Conservation (phyloP, 1,140 invertebrate species). For the Lucilia cuprina region DNA sequence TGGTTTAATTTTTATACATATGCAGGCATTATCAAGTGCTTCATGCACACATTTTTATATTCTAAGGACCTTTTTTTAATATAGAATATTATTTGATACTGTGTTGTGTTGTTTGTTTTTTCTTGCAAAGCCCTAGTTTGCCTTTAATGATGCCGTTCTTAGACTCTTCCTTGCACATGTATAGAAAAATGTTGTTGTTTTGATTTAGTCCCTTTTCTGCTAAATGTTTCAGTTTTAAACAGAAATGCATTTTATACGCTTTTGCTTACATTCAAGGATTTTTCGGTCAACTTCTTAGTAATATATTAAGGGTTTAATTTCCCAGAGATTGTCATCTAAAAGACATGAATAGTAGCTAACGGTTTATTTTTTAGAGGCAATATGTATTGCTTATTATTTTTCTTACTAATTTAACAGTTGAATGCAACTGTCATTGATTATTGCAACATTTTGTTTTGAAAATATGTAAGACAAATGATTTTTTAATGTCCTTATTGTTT, state of each 20-base stretch:
- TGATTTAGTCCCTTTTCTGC: background rate
- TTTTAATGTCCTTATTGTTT: no score
- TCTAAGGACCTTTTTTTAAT: background rate
- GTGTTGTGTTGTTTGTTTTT: background rate
- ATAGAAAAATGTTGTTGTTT: background rate
- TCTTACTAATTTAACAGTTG: no score
- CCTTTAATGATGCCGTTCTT: slow-evolving; percentile 8
- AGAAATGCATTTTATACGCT: background rate
- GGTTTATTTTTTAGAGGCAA: no score
- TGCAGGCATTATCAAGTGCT: background rate
- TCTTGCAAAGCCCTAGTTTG: background rate
- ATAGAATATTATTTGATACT: background rate
- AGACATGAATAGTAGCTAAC: no score
- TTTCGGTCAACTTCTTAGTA: no score
- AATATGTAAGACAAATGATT: no score
- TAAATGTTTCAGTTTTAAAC: background rate
- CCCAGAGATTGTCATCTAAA: background rate
- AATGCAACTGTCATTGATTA: no score
- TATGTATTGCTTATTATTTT: no score
- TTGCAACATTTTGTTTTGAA: no score
- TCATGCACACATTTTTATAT: background rate
- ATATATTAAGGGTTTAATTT: background rate
- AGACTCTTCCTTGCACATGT: background rate
- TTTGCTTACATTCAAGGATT: background rate
- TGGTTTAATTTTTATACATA: background rate